Evolutionary conservation across 2,888 invertebrate genomes (phyloP), one percentile per base, ranked within the genome.

Genomic region (Melanchra persicariae): DNA sequence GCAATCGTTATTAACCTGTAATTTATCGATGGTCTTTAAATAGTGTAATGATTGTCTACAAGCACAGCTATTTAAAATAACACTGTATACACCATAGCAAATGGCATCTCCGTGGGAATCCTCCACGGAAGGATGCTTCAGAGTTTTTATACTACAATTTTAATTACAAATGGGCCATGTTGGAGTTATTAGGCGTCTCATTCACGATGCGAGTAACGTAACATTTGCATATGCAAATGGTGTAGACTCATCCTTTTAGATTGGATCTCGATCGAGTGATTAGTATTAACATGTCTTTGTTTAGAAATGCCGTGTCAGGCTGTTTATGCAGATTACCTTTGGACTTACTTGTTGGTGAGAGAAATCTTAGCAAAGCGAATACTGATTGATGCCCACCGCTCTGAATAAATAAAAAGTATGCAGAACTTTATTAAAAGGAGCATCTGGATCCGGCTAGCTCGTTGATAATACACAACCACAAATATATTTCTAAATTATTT

Each of bases 141-240:
- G 6, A 55, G 51, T 54, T 58, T 64, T 74, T 66, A 10, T 58
- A 43, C 52, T 3, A 45, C 52, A 57, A 3, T 64, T 65, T 43
- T 74, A 62, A 79, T 75, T 67, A 45, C 64, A 0, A 26, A 45
- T 55, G 45, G 3, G 64, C 70, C 54, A 62, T 79, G 70, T 49
- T 45, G 30, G 3, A 59, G 26, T 52, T 37, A 68, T 70, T 55
- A 79, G 75, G 76, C 61, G 64, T 67, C 24, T 61, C 45, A 40
- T 63, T 47, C 54, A 60, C 45, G 24, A 52, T 58, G 43, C 19
- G 22, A 52, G 43, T 62, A 66, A 59, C 62, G 40, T 62, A 22
- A 4, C 26, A 77, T 71, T 77, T 66, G 49, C 59, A 63, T 77
- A 77, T 55, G 54, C 34, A 51, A 77, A 77, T 77, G 24, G 5